Evolutionary conservation across 2,888 invertebrate genomes (phyloP), one percentile per base, ranked within the genome.

Genomic region (Cyclophora albipunctata): DNA sequence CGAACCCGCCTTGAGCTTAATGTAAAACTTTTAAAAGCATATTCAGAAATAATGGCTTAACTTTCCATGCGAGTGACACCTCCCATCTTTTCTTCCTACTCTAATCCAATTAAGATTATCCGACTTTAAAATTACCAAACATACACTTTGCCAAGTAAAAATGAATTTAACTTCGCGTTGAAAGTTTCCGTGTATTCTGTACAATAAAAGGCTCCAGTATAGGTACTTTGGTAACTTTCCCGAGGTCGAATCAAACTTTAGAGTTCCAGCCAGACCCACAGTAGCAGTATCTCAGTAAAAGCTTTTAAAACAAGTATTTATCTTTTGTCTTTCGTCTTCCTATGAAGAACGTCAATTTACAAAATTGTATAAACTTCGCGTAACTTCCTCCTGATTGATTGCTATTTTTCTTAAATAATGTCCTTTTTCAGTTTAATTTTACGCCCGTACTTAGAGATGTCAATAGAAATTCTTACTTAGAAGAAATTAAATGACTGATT

Each of bases 301-400:
- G 58, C 53, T 58, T 55, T 51, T 54, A 40, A 45, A 54, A 55
- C 45, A 57, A 53, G 58, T 77, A 66, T 78, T 79, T 76, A 66
- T 75, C 73, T 78, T 75, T 52, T 64, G 63, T 59, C 66, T 65
- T 69, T 67, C 68, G 62, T 58, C 55, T 52, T 55, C 58, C 59
- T 53, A 71, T 73, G 73, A 72, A 64, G 73, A 75, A 78, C 69
- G 71, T 60, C 67, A 68, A 67, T 73, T 69, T 64, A 62, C 56
- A 67, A 54, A 73, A 71, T 72, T 67, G 60, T 64, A 64, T 66
- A 55, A 74, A 73, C 64, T 75, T 71, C 65, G 50, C 44, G 48
- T 49, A 66, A 73, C 61, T 71, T 70, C 49, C 42, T 41, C 42
- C 66, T 74, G 73, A 75, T 74, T 73, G 70, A 74, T 75, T 66